Evolutionary conservation across 2,113 vertebrate genomes (phyloP).

Genomic region (Phyllostomus hastatus): DNA sequence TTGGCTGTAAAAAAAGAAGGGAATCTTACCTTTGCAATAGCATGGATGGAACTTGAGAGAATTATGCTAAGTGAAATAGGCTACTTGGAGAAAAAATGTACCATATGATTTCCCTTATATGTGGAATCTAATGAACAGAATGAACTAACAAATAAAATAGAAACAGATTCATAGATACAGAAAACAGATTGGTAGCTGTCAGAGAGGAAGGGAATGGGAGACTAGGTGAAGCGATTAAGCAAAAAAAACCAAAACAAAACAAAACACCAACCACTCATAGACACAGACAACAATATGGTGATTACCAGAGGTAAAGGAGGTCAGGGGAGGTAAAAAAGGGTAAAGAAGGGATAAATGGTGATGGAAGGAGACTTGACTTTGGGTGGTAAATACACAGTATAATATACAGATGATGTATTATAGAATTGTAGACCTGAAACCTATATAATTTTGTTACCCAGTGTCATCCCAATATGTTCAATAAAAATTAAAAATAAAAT

Average conservation of each 20-base stretch:
- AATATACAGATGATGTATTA: neutral
- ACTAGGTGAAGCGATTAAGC: neutral
- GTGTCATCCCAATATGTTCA: neutral
- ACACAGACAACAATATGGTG: neutral
- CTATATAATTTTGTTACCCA: neutral
- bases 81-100: neutral
- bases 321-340: neutral
- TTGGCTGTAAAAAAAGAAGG: neutral
- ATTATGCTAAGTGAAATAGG: neutral
- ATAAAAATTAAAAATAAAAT: neutral
- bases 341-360: neutral
- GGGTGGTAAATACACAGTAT: neutral
- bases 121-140: neutral
- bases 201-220: neutral
- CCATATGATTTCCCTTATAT: neutral
- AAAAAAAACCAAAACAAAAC: neutral
- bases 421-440: neutral
- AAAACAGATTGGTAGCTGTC: neutral
- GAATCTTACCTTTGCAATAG: neutral
- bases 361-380: neutral
- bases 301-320: neutral
- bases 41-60: neutral
- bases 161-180: neutral
- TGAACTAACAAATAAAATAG: neutral
- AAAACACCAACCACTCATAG: neutral